These are phyloP conservation scores for Sitophilus oryzae DNA, from an alignment of 1,140 invertebrate genomes.

Conservation along the genomic window DNA sequence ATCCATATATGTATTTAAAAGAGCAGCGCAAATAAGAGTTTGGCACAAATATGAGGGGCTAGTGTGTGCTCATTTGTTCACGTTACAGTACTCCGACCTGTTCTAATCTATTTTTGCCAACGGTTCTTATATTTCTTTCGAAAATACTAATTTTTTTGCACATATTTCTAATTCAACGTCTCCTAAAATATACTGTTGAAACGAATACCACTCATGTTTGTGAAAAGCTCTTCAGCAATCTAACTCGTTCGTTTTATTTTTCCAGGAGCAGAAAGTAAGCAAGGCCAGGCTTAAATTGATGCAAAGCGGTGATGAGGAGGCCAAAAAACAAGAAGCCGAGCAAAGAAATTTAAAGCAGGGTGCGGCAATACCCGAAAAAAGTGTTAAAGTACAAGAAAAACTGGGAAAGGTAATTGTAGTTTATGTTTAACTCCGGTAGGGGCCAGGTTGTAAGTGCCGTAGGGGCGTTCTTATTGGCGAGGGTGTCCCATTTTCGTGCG, in stretches of 20 bases:
- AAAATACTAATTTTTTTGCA: too few species aligned
- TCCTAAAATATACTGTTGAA: not conserved
- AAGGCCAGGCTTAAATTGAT: constrained; percentile 23
- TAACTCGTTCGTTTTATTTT: constrained; percentile 21
- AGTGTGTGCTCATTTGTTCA: not conserved
- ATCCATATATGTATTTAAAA: too few species aligned
- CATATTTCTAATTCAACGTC: too few species aligned
- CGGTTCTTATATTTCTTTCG: not conserved
- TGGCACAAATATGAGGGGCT: constrained; percentile 22
- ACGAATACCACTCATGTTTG: constrained; percentile 25
- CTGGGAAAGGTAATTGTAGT: too few species aligned
- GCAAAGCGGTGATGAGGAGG: not conserved
- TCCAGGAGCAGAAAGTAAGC: constrained; percentile 25
- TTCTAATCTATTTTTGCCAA: too few species aligned
- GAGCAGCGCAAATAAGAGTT: constrained; percentile 21
- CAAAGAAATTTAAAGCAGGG: not conserved
- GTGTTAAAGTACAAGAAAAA: not conserved
- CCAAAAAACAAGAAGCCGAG: not conserved
- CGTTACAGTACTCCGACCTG: not conserved
- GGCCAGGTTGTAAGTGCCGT: too few species aligned
- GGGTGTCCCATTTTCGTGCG: too few species aligned
- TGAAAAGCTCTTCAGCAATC: constrained; percentile 28
- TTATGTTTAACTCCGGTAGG: too few species aligned
- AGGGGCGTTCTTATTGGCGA: too few species aligned
- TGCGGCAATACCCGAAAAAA: not conserved